Base-by-base conservation (phyloP, 2,888 invertebrate species). In the Trichopoda pennipes region DNA sequence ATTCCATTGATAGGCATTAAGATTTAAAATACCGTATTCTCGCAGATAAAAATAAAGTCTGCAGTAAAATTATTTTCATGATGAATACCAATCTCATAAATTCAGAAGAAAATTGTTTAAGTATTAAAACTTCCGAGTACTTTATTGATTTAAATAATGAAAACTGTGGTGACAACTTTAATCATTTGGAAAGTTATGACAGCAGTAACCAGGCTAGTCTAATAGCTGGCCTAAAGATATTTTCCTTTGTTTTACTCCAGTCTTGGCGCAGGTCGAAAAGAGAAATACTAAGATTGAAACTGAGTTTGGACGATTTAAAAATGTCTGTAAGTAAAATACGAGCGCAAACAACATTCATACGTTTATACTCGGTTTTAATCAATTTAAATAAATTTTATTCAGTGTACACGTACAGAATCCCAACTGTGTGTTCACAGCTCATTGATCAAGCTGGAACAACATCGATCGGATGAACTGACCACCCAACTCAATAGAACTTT, bases 241-340 rank as follows among this genome's bases (percentile, higher is more conserved):
- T 90, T 23, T 85, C 88, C 0, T 86, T 87, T 7, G 84, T 90
- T 7, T 87, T 90, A 87, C 58, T 90, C 28, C 86, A 88, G 66
- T 87, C 89, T 4, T 91, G 91, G 91, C 89, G 91, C 0, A 86
- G 85, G 12, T 75, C 89, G 8, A 86, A 88, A 0, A 85, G 86
- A 2, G 89, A 90, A 42, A 88, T 90, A 3, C 85, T 81, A 4
- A 66, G 84, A 17, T 69, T 91, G 35, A 84, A 83, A 19, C 68
- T 85, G 2, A 83, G 85, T 1, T 72, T 90, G 0, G 85, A 86
- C 1, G 72, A 82, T 1, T 78, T 90, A 0, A 86, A 87, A 64
- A 78, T 64, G 19, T 80, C 76, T 10, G 90, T 90, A 76, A 85
- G 47, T 49, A 49, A 49, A 17, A 49, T 49, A 10, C 1, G 9